Conservation (phyloP, 2,113 vertebrate genomes). For the Circaetus gallicus region DNA sequence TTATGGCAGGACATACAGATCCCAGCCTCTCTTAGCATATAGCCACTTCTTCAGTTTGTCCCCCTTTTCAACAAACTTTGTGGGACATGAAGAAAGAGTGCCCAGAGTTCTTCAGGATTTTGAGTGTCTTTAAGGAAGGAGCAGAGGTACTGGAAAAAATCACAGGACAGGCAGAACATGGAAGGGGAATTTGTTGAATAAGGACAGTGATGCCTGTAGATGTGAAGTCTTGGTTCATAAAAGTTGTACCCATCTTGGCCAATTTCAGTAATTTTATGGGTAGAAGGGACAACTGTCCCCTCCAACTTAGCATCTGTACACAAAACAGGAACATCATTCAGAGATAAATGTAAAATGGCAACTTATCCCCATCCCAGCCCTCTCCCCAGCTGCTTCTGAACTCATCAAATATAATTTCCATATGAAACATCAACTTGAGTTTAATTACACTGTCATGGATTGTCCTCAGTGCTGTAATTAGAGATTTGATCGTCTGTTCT, state of each 20-base stretch:
- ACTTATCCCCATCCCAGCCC: not conserved
- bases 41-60: not conserved
- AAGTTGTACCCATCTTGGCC: not conserved
- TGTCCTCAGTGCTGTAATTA: slow-evolving; percentile 27
- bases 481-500: not conserved
- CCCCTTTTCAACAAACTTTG: not conserved
- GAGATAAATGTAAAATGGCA: not conserved
- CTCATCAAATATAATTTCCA: slow-evolving; percentile 67
- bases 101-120: not conserved
- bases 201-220: not conserved
- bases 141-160: not conserved
- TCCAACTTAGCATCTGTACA: not conserved
- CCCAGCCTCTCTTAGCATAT: not conserved
- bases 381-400: slow-evolving; percentile 37
- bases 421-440: slow-evolving; percentile 31
- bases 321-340: not conserved
- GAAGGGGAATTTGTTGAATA: not conserved
- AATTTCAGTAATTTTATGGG: not conserved
- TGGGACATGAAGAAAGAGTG: not conserved
- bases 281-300: not conserved
- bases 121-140: not conserved
- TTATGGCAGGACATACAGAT: not conserved
- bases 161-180: not conserved
- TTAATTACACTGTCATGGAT: slow-evolving; percentile 39
- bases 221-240: not conserved